Base-by-base conservation (phyloP, 2,113 vertebrate species). In the Brachyistius frenatus region DNA sequence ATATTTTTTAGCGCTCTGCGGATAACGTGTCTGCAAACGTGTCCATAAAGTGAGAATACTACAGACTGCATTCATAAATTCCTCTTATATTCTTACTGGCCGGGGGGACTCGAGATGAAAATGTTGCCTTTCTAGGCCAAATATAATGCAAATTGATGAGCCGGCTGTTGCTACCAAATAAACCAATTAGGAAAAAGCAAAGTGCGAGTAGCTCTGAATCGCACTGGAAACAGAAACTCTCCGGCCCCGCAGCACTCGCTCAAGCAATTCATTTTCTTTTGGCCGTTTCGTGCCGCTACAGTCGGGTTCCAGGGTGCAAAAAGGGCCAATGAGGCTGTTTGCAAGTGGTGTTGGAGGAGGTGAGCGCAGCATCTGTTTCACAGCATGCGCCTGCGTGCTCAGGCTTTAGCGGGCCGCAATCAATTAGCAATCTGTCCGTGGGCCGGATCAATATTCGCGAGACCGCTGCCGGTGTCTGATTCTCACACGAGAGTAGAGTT, bases 321-420 rank as follows among this genome's bases (percentile, higher is more conserved):
- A 84, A 23, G 23, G 71, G 81, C 71, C 86, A 86, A 76, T 73
- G 66, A 73, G 63, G 55, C 64, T 62, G 57, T 69, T 74, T 68
- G 58, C 62, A 62, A 72, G 70, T 44, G 60, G 23, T 60, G 62
- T 54, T 74, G 72, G 66, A 73, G 50, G 78, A 75, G 73, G 50
- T 73, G 67, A 73, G 66, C 1, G 73, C 65, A 68, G 75, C 89
- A 87, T 89, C 86, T 88, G 84, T 66, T 39, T 2, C 84, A 73
- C 79, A 83, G 84, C 82, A 66, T 76, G 84, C 3, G 55, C 47
- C 56, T 52, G 61, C 76, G 76, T 83, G 52, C 61, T 81, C 73
- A 58, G 62, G 63, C n/a, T 69, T 67, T 53, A 35, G 55, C 7
- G 60, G 52, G 39, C 44, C 62, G 35, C 39, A 78, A 85, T 57